phyloP scores from a whole-genome alignment of 2,113 vertebrate species.

The Pomatostomus ruficeps region DNA sequence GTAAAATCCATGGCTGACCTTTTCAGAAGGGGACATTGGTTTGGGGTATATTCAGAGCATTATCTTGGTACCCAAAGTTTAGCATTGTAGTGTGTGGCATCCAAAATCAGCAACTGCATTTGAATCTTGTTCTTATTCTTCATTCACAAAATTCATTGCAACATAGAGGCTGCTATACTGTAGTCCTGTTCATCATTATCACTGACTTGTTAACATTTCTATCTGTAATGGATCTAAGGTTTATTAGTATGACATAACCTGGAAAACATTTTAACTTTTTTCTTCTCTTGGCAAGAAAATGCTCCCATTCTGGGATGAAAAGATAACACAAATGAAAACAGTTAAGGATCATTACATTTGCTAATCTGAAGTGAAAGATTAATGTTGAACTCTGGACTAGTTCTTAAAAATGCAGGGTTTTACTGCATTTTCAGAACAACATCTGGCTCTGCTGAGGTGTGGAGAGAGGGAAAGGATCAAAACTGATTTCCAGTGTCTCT shows the following conservation, averaged over 20 bases:
- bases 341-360: conserved; percentile 25
- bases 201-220: conserved; percentile 7
- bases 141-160: neutral
- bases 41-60: neutral
- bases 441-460: conserved; percentile 41
- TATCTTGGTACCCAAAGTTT: neutral
- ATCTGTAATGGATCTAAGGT: neutral
- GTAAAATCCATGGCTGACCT: neutral
- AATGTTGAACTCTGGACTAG: neutral
- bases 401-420: neutral
- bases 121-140: neutral
- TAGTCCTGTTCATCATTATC: neutral
- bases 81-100: neutral
- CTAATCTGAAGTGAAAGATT: conserved; percentile 33
- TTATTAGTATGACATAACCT: conserved; percentile 43
- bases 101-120: neutral
- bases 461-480: neutral
- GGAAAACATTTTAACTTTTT: conserved; percentile 24
- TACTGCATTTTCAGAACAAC: conserved; percentile 26
- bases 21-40: neutral
- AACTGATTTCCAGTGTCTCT: conserved; percentile 61
- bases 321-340: conserved; percentile 46
- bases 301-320: conserved; percentile 3
- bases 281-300: conserved; percentile 26
- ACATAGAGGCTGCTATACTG: neutral